Evolutionary conservation across 37 sponge, comb jelly and placozoan species (phyloP), one percentile per base, ranked within the genome.

Genomic region (Halichondria panicea): DNA sequence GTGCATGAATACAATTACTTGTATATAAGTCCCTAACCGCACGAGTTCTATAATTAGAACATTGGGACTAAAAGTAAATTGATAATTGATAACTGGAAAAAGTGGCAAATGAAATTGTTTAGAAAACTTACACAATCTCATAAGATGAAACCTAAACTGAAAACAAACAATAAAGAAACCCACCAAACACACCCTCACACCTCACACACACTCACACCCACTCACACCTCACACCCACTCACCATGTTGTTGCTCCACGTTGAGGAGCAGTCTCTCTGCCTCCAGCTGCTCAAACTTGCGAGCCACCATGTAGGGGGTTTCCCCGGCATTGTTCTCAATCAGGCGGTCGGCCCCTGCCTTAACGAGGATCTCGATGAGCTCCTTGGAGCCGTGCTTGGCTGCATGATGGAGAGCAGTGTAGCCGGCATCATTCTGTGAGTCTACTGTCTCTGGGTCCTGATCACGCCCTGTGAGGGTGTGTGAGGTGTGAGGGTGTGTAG

Each of bases 341-440:
- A 82, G 72, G 22, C 77, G 83, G 58, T 82, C 83, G 7, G 89
- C 83, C 27, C 78, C 77, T 19, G 77, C 72, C 72, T 70, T 60
- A 46, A 88, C 56, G 15, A 88, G 68, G 54, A 82, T 77, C 68
- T 82, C 72, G 36, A 82, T 82, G 37, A 88, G 78, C 6, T 64
- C 78, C 42, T 46, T 64, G 56, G 78, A 82, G 66, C 89, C 89
- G 48, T 88, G 83, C 40, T 82, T 81, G 19, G 89, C 84, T 38
- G 90, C 84, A 50, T 84, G 80, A 63, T 89, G 90, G n/a, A 89
- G 76, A 31, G 90, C 80, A 25, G 90, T 89, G 75, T 83, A 83
- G 7, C 90, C 90, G 30, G 84, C 90, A 66, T 89, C 90, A 52
- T 84, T 88, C 53, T 76, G 82, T 4, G 83, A 82, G 52, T 82